phyloP scores from a whole-genome alignment of 2,888 invertebrate genomes.

The Amphimallon solstitiale region DNA sequence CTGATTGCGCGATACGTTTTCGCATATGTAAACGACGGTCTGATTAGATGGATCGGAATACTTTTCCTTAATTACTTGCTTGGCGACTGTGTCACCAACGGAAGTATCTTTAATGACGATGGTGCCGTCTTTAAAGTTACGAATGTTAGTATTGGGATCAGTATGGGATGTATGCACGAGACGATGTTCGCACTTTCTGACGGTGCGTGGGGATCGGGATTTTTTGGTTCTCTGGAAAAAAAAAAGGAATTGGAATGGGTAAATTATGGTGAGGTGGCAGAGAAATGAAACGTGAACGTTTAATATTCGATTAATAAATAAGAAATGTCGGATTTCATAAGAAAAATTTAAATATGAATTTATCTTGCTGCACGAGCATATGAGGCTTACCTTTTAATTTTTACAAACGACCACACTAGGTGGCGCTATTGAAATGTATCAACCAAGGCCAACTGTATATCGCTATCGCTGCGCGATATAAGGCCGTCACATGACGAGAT shows the following conservation, averaged over 20 bases:
- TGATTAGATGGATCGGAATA: slow-evolving; percentile 37
- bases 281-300: no score
- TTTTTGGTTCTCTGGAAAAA: slow-evolving; percentile 32
- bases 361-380: no score
- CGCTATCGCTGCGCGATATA: no score
- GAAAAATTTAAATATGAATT: no score
- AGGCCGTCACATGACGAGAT: no score
- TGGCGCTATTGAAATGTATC: no score
- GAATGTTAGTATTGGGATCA: slow-evolving; percentile 29
- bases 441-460: no score
- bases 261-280: background rate
- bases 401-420: no score
- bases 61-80: slow-evolving; percentile 37
- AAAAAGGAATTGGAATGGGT: background rate
- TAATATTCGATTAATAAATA: no score
- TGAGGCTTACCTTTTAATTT: no score
- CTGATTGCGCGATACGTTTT: slow-evolving; percentile 18
- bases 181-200: slow-evolving; percentile 23
- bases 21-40: slow-evolving; percentile 39
- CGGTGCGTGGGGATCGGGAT: slow-evolving; percentile 35
- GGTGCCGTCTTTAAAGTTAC: slow-evolving; percentile 33
- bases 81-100: slow-evolving; percentile 30
- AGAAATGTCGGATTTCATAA: no score
- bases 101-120: slow-evolving; percentile 35
- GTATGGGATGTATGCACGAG: slow-evolving; percentile 25